phyloP scores from a whole-genome alignment of 2,113 vertebrate species.

The Perca schrenkii region DNA sequence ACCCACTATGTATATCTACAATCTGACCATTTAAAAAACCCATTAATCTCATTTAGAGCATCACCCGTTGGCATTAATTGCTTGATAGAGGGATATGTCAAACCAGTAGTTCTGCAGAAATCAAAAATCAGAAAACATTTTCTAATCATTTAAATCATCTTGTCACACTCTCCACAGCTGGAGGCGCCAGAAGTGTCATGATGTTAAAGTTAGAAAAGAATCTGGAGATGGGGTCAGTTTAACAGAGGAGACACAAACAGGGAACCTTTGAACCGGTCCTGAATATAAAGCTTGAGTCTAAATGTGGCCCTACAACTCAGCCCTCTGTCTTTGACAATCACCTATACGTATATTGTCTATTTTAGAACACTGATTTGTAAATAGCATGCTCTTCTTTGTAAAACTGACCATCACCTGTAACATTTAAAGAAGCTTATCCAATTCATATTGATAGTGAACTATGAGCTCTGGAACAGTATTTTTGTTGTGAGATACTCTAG shows the following conservation, averaged over 20 bases:
- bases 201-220: neutral
- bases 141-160: conserved; percentile 5
- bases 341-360: neutral
- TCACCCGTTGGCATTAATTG: conserved; percentile 19
- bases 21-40: conserved; percentile 27
- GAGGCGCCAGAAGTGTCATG: neutral
- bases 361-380: conserved; percentile 26
- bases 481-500: conserved; percentile 19
- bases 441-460: neutral
- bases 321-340: neutral
- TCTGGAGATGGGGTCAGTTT: conserved; percentile 22
- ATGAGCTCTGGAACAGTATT: neutral
- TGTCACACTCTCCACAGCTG: neutral
- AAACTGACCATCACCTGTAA: conserved; percentile 5
- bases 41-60: conserved; percentile 32
- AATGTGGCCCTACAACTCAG: neutral
- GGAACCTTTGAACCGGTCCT: neutral
- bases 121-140: conserved; percentile 3
- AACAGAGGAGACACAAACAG: conserved; percentile 7
- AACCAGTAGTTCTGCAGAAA: conserved; percentile 9
- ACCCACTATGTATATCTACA: conserved; percentile 29
- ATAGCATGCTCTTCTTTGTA: conserved; percentile 22
- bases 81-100: conserved; percentile 25
- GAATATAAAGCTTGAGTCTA: neutral
- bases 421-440: neutral